Percentiles rank a stretch among this genome's conserved stretches.
These are phyloP conservation scores for Brachionus paranguensis DNA, from an alignment of 1,140 invertebrate species.

Conservation along the genomic window DNA sequence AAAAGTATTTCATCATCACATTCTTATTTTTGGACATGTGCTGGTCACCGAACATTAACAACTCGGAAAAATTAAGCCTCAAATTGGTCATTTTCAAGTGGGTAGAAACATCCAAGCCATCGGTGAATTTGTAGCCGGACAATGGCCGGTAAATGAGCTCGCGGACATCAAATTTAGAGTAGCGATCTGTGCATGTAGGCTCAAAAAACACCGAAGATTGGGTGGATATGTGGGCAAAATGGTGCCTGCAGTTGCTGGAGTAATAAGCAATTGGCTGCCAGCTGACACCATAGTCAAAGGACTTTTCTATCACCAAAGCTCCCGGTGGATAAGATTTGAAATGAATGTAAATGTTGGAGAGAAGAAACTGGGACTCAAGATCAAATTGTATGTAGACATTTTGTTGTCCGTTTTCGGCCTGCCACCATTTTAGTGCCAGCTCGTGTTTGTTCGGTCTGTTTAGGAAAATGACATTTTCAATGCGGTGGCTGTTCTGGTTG, in stretches of 20 bases:
- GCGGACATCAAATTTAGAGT: slow-evolving; percentile 77
- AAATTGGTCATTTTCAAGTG: slow-evolving; percentile 88
- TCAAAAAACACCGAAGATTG: slow-evolving; percentile 73
- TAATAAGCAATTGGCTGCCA: slow-evolving; percentile 91
- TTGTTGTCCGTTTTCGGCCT: slow-evolving; percentile 84
- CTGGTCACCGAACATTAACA: slow-evolving; percentile 86
- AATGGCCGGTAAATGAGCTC: slow-evolving; percentile 76
- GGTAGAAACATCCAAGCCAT: slow-evolving; percentile 49
- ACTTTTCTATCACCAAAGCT: slow-evolving; percentile 87
- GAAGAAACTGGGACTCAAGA: slow-evolving; percentile 90
- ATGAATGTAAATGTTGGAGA: slow-evolving; percentile 90
- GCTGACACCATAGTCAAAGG: slow-evolving; percentile 80
- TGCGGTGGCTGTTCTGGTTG: slow-evolving; percentile 66
- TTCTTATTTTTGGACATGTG: slow-evolving; percentile 63
- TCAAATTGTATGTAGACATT: slow-evolving; percentile 80
- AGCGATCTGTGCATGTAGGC: slow-evolving; percentile 76
- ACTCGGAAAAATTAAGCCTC: slow-evolving; percentile 81
- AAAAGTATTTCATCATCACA: slow-evolving; percentile 80
- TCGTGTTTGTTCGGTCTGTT: slow-evolving; percentile 56
- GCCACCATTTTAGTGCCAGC: slow-evolving; percentile 69
- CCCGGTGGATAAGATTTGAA: slow-evolving; percentile 91
- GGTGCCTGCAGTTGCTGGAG: slow-evolving; percentile 76
- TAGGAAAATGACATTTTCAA: slow-evolving; percentile 76
- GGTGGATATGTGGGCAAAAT: slow-evolving; percentile 70
- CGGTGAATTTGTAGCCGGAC: slow-evolving; percentile 48